Percentiles rank a stretch among this genome's conserved stretches.
phyloP scores from a whole-genome alignment of 2,113 vertebrate species.

The Nothocercus nigrocapillus region DNA sequence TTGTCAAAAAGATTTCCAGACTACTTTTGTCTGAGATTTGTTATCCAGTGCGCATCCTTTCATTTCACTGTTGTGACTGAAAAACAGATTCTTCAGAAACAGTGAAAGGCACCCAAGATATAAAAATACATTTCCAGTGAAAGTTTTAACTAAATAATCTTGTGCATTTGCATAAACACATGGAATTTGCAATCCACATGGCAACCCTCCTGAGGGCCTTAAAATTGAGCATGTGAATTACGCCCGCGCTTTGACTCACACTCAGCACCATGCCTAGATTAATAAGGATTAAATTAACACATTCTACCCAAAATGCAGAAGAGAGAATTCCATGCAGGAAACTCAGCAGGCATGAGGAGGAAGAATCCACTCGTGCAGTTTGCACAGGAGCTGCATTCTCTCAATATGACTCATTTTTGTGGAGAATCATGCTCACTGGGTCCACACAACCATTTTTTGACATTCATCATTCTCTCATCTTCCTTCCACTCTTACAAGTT shows the following conservation, averaged over 20 bases:
- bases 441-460: not conserved
- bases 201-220: not conserved
- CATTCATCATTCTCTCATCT: not conserved
- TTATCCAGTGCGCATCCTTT: not conserved
- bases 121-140: not conserved
- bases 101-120: not conserved
- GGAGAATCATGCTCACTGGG: not conserved
- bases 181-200: not conserved
- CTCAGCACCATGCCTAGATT: not conserved
- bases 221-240: not conserved
- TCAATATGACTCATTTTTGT: not conserved
- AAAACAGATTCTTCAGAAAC: not conserved
- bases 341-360: not conserved
- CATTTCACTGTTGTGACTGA: not conserved
- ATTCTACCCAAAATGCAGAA: not conserved
- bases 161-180: not conserved
- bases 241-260: not conserved
- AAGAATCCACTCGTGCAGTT: not conserved
- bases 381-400: not conserved
- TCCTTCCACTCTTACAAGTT: not conserved
- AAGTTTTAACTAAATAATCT: not conserved
- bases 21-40: not conserved
- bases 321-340: not conserved
- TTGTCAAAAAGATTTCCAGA: not conserved
- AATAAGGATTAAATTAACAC: not conserved